Percentiles rank a stretch among this genome's conserved stretches.
phyloP scores from a whole-genome alignment of 2,797 vertebrate species.

The Serranus cabrilla region DNA sequence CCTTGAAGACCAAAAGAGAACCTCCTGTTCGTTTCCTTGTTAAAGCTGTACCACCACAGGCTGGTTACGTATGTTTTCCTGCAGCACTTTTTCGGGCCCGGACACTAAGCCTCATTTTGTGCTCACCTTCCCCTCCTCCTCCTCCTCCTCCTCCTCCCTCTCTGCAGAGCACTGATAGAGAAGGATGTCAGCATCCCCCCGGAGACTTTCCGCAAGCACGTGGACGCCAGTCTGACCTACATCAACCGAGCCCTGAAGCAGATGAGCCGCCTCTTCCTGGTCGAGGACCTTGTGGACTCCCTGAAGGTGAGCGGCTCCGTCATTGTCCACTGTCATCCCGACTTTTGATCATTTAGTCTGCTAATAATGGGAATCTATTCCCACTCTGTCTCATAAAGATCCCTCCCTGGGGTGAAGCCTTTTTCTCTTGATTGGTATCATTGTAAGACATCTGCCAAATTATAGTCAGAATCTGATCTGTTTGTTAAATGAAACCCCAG shows the following conservation, averaged over 20 bases:
- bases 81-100: constrained; percentile 7
- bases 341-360: neutral
- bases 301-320: constrained; percentile 87
- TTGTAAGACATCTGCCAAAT: constrained; percentile 1
- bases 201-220: constrained; percentile 92
- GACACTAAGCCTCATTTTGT: constrained; percentile 49
- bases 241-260: constrained; percentile 91
- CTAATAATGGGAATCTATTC: neutral
- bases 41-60: neutral
- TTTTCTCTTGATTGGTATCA: constrained; percentile 5
- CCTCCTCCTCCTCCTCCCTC: constrained; percentile 32
- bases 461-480: neutral
- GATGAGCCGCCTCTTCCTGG: constrained; percentile 92
- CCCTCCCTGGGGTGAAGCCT: constrained; percentile 12
- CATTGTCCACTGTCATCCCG: neutral
- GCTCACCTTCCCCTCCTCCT: constrained; percentile 43
- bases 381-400: constrained; percentile 2
- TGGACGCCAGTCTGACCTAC: constrained; percentile 88
- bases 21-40: neutral
- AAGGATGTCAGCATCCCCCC: constrained; percentile 92
- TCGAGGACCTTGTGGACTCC: constrained; percentile 95
- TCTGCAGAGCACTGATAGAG: constrained; percentile 90
- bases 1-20: neutral
- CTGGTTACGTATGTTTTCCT: constrained; percentile 12
- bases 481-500: neutral